Conservation (phyloP, 2,888 invertebrate genomes). For the Eulithis testata region DNA sequence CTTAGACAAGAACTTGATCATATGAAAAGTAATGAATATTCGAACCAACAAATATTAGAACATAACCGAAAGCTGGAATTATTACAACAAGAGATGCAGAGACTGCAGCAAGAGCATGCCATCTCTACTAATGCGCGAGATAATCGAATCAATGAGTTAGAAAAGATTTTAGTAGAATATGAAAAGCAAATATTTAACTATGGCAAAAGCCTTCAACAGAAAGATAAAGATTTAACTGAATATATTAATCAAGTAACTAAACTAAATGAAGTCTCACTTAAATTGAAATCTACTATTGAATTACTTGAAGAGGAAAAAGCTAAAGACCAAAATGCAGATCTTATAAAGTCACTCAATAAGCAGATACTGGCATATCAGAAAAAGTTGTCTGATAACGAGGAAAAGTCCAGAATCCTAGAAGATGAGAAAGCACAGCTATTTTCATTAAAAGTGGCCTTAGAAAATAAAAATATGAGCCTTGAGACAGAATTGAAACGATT, state of each 20-base stretch:
- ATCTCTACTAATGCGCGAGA: conserved; percentile 70
- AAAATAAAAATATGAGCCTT: conserved; percentile 61
- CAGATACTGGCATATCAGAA: conserved; percentile 78
- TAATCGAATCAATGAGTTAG: conserved; percentile 76
- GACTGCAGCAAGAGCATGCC: conserved; percentile 69
- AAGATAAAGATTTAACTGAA: conserved; percentile 76
- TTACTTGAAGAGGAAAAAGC: conserved; percentile 78
- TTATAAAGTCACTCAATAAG: conserved; percentile 81
- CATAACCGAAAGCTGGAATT: conserved; percentile 60
- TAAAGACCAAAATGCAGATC: conserved; percentile 78
- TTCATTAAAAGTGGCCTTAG: conserved; percentile 62
- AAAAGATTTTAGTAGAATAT: conserved; percentile 76
- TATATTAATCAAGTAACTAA: conserved; percentile 83
- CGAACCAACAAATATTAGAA: conserved; percentile 58
- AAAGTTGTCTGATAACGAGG: conserved; percentile 70
- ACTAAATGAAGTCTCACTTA: conserved; percentile 79
- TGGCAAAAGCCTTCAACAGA: conserved; percentile 71
- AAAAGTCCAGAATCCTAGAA: conserved; percentile 70
- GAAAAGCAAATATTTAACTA: conserved; percentile 78
- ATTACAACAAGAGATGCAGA: conserved; percentile 67
- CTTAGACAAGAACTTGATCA: conserved; percentile 70
- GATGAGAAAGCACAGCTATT: conserved; percentile 73
- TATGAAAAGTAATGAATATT: conserved; percentile 57
- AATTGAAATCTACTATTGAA: conserved; percentile 78
- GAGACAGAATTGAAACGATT: conserved; percentile 70